Base-by-base conservation (phyloP, 1,140 invertebrate species). In the Drosophila fuyamai region DNA sequence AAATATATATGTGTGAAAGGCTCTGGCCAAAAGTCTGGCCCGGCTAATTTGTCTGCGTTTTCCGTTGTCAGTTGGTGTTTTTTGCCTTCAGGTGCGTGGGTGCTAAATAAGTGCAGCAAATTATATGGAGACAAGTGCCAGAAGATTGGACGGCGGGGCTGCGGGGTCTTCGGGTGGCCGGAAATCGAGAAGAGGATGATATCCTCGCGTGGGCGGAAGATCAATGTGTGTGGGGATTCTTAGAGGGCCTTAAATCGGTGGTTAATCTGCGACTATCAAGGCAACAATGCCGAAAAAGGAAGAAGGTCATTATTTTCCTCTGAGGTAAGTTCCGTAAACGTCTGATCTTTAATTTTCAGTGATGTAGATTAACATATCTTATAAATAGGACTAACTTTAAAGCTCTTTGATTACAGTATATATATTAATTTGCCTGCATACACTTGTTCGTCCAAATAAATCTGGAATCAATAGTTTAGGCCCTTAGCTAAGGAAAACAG, bases 41-140 rank as follows among this genome's bases (percentile, higher is more conserved):
- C 23, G 41, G 51, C 76, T 88, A 88, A 86, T 86, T 88, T 86
- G 79, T 88, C 47, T 79, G 40, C 40, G 59, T 59, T 73, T 53
- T 18, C 18, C 46, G 48, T 73, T 77, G 55, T 72, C 54, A 48
- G 32, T 66, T 75, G 55, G 12, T 66, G 18, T 43, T 44, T 57
- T 54, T 46, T 14, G n/a, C 7, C 35, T 43, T 43, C 23, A 48
- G 50, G 58, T 82, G 83, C 83, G 83, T 86, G 85, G 83, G 83
- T 35, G 83, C 59, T 86, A 86, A 86, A 86, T 86, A 88, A 86
- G 83, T 88, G 83, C 83, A 76, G 83, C 79, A 86, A 86, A 86
- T 86, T 86, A 86, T 86, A 88, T 88, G 79, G 83, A 73, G 76
- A 86, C 82, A 86, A 86, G 82, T 86, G 83, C 66, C 76, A 53